phyloP scores from a whole-genome alignment of 2,797 vertebrate genomes.

The Botia almorhae region DNA sequence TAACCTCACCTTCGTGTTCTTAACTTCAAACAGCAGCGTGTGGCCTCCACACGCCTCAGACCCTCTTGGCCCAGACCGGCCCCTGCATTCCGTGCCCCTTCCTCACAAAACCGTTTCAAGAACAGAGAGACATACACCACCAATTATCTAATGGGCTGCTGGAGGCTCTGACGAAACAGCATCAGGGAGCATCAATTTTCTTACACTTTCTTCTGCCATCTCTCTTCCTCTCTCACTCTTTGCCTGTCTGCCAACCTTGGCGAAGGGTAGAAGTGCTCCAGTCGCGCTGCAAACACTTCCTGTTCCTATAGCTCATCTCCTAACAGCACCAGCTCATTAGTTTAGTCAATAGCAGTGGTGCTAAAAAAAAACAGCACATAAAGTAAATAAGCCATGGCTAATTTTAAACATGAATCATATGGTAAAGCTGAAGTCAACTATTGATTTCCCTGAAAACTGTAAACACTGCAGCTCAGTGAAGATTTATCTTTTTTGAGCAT shows the following conservation, averaged over 20 bases:
- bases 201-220: not conserved
- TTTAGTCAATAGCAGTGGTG: conserved; percentile 11
- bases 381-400: not conserved
- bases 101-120: conserved; percentile 23
- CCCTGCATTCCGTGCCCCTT: conserved; percentile 10
- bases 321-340: conserved; percentile 14
- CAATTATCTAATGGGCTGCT: conserved; percentile 53
- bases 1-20: conserved; percentile 41
- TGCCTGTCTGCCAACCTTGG: conserved; percentile 27
- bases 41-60: conserved; percentile 42
- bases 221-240: conserved; percentile 7
- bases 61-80: conserved; percentile 29
- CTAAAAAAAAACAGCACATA: not conserved
- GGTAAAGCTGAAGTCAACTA: not conserved
- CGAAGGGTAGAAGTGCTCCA: conserved; percentile 5
- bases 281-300: not conserved
- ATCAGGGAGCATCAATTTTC: conserved; percentile 33
- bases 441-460: not conserved
- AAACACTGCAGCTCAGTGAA: not conserved
- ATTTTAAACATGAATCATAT: not conserved
- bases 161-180: conserved; percentile 39
- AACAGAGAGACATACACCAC: conserved; percentile 42
- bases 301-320: conserved; percentile 14
- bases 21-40: conserved; percentile 48
- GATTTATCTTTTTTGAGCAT: too few relatives aligned